Percentiles rank a stretch among this genome's conserved stretches.
Conservation (phyloP, 2,113 vertebrate genomes). For the Haemorhous mexicanus region DNA sequence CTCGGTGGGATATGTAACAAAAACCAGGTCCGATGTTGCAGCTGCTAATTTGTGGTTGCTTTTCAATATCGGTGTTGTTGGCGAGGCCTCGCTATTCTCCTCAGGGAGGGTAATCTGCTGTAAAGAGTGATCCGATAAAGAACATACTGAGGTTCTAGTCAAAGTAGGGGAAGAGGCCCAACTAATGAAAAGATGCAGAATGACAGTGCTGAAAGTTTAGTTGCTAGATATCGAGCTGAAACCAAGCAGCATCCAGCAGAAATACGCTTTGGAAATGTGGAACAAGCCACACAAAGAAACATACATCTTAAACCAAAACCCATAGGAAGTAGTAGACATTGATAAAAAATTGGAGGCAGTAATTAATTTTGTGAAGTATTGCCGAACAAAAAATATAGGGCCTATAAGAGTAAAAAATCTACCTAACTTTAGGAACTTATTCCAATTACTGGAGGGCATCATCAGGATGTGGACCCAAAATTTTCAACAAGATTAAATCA, state of each 20-base stretch:
- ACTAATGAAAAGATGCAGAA: not conserved
- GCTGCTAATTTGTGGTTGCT: not conserved
- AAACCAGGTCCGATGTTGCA: fast-evolving
- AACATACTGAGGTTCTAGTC: not conserved
- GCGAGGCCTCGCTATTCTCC: fast-evolving
- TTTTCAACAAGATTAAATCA: not conserved
- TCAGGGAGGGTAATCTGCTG: not conserved
- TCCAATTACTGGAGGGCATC: not conserved
- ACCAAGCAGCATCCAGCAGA: not conserved
- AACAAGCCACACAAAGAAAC: not conserved
- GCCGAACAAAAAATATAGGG: not conserved
- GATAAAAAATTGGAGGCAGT: not conserved
- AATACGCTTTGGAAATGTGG: not conserved
- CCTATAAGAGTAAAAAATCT: not conserved
- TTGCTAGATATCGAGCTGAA: not conserved
- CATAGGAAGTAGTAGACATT: not conserved
- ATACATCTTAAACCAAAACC: not conserved
- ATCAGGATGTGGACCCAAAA: not conserved
- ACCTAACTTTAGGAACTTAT: not conserved
- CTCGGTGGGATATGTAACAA: not conserved
- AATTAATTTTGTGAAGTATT: not conserved
- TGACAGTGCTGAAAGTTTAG: not conserved
- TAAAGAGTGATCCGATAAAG: not conserved
- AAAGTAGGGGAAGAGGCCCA: not conserved
- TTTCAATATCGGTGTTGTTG: not conserved